Base-by-base conservation (phyloP, 1,140 invertebrate genomes). In the Aplysia californica region DNA sequence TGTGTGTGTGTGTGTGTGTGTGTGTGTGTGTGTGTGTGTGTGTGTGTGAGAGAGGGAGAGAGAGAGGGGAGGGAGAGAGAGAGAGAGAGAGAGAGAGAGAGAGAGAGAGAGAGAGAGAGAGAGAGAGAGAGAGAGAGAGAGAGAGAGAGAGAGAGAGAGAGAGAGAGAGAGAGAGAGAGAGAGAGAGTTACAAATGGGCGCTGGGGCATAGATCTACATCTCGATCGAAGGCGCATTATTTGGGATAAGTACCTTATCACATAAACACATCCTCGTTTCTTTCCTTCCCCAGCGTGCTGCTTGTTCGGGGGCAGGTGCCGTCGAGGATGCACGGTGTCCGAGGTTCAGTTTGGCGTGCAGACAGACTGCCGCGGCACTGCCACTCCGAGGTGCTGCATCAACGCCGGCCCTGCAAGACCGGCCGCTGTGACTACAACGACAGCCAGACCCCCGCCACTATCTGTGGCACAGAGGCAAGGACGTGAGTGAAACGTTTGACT, bases 281-380 rank as follows among this genome's bases (percentile, higher is more conserved):
- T 64, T 20, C 10, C 59, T 20, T 15, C 59, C 29, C 21, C 66
- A 76, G 74, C 74, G 1, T 76, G 74, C 55, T 76, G 74, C 29
- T 58, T 56, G 21, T 69, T 33, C 33, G 36, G 26, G 10, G 74
- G 65, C 2, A 21, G 3, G 50, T 76, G 74, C 31, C 41, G 55
- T 35, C 55, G 31, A 15, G 10, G n/a, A 1, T 76, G 74, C 20
- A 23, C 6, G 1, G 23, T 23, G 3, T 20, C 18, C 26, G 41
- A 69, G n/a, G n/a, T 18, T 3, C 74, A 31, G 50, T 23, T 69
- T 33, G n/a, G 41, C n/a, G 2, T 2, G 1, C 29, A 31, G 33
- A 65, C 65, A 1, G 56, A 64, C 44, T 76, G 74, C 55, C 39
- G 33, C 15, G 36, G 18, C n/a, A 23, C 5, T 31, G 31, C n/a